Evolutionary conservation across 2,888 invertebrate genomes (phyloP), one percentile per base, ranked within the genome.

Genomic region (Eretmocerus hayati): DNA sequence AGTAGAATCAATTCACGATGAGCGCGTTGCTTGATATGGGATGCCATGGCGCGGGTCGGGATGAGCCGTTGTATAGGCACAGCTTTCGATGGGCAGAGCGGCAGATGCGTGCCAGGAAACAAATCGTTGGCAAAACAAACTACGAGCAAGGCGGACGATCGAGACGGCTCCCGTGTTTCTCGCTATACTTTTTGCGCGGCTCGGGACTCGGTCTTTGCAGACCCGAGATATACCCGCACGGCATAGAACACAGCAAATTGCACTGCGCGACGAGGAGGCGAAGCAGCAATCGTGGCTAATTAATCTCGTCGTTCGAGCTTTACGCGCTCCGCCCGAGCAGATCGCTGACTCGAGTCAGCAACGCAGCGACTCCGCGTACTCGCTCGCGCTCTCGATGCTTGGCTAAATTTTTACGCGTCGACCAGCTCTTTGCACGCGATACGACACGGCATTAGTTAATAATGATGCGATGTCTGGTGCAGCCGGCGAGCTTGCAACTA

Each of bases 381-480:
- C n/a, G n/a, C n/a, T n/a, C n/a, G n/a, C n/a, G n/a, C n/a, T n/a
- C n/a, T n/a, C n/a, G n/a, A n/a, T n/a, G n/a, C n/a, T n/a, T n/a
- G n/a, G n/a, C n/a, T n/a, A n/a, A n/a, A 21, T 21, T 22, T 39
- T 22, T 15, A 6, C 39, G 16, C 16, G 8, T 35, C 2, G 16
- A 8, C 35, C 16, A 8, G 35, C 8, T 30, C 13, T 15, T 13
- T 4, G 9, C 33, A 23, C 32, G 36, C 15, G 31, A n/a, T 11
- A 20, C 37, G 43, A 32, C 36, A 44, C 26, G n/a, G 30, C 45
- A 42, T 52, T 43, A 46, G 46, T 46, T 49, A 46, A 53, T 33
- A 49, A 53, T 47, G 52, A 53, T 46, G 52, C 49, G 49, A 53
- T 53, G 52, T 49, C 52, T 49, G 46, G 22, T 18, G 23, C 31